Percentiles rank a stretch among this genome's conserved stretches.
Conservation (phyloP, 2,113 vertebrate species). For the Leucopsar rothschildi region DNA sequence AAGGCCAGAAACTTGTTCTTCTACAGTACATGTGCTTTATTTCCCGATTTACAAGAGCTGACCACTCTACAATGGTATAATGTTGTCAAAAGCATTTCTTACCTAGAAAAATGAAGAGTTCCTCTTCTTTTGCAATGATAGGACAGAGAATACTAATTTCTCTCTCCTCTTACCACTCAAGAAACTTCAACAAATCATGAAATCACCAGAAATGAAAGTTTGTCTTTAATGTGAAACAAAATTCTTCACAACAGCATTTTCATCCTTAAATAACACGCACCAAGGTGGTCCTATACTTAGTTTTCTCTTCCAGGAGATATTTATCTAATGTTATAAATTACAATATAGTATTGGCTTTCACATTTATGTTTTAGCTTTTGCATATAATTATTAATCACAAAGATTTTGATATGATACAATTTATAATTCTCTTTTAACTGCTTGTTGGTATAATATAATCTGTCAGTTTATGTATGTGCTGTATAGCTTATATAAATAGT, state of each 20-base stretch:
- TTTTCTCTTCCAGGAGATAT: background rate
- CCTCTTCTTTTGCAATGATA: background rate
- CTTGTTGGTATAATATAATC: too few relatives aligned
- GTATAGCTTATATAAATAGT: too few relatives aligned
- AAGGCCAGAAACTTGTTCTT: background rate
- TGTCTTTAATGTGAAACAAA: background rate
- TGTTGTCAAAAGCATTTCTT: constrained; percentile 25
- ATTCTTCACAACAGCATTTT: background rate
- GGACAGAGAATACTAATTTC: background rate
- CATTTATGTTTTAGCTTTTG: too few relatives aligned
- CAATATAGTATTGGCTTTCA: too few relatives aligned
- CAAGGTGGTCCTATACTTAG: background rate
- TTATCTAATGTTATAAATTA: background rate
- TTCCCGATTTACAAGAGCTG: background rate
- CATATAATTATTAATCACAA: too few relatives aligned
- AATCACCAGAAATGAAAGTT: background rate
- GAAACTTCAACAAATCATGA: background rate
- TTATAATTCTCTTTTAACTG: too few relatives aligned
- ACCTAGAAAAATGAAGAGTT: constrained; percentile 83
- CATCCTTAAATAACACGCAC: background rate
- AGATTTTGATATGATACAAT: too few relatives aligned
- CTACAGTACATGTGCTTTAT: background rate
- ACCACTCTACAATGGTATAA: background rate
- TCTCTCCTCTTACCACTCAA: background rate
- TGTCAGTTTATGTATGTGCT: too few relatives aligned